Base-by-base conservation (phyloP, 2,113 vertebrate species). In the Lagenorhynchus albirostris region DNA sequence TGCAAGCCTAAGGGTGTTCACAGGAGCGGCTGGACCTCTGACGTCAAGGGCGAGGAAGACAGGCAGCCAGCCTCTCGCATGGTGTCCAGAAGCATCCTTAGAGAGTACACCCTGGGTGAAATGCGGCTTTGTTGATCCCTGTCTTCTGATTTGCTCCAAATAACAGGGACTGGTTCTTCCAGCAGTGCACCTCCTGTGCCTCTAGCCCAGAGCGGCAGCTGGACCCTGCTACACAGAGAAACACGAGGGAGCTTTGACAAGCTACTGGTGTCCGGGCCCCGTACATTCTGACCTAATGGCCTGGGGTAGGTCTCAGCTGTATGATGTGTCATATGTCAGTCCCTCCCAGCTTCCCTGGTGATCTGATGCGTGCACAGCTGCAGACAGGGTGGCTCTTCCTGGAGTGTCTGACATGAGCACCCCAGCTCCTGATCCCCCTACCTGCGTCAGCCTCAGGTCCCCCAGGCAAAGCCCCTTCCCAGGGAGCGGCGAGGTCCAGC, bases 21-120 rank as follows among this genome's bases (percentile, higher is more conserved):
- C 1, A 25, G 76, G 33, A 68, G 65, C 41, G 20, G 38, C 71
- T 31, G 38, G n/a, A 33, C 29, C 31, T 33, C 25, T 7, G 0
- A 33, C 1, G 17, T 77, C 67, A 86, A 38, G 14, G 60, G 26
- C 20, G 25, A 76, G 31, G 20, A 87, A 36, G 14, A 31, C 9
- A 4, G 23, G 31, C 1, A 1, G 63, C 25, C 12, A 67, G 15
- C 36, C 31, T n/a, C 90, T 65, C 2, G 0, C 50, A 6, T 0
- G 0, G n/a, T 44, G n/a, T 83, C 55, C 36, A 11, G 50, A 91
- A 63, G 20, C 65, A 62, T 29, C 31, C n/a, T 71, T 82, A 73
- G 38, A 53, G 3, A 62, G 12, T 5, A 20, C 47, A n/a, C 10
- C 5, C 3, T 41, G 36, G 36, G 29, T 21, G 31, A 86, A 84